Evolutionary conservation across 2,888 invertebrate genomes (phyloP).

Genomic region (Panopea generosa): DNA sequence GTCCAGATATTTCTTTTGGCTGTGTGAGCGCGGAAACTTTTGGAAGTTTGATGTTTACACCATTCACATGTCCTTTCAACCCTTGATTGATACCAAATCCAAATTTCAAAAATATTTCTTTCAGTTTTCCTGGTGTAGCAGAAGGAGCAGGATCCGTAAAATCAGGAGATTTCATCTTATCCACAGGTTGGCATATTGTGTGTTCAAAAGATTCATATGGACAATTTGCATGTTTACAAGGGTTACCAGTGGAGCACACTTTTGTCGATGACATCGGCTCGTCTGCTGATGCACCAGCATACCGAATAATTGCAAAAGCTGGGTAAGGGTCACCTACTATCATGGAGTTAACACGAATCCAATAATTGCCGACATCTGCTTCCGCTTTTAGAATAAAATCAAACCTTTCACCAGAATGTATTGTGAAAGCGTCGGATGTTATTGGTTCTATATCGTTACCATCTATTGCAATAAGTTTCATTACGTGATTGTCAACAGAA

Average conservation of each 20-base stretch:
- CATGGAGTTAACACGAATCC: slow-evolving; percentile 73
- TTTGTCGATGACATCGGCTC: slow-evolving; percentile 48
- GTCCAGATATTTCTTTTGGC: slow-evolving; percentile 52
- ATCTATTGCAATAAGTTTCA: slow-evolving; percentile 71
- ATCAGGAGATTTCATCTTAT: slow-evolving; percentile 38
- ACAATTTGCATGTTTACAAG: slow-evolving; percentile 68
- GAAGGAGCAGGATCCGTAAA: slow-evolving; percentile 29
- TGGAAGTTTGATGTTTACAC: slow-evolving; percentile 45
- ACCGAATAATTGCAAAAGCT: slow-evolving; percentile 66
- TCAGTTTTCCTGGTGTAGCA: slow-evolving; percentile 29
- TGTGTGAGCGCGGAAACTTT: slow-evolving; percentile 64
- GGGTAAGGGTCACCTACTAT: slow-evolving; percentile 41
- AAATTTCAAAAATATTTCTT: slow-evolving; percentile 74
- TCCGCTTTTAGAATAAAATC: slow-evolving; percentile 74
- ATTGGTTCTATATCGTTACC: slow-evolving; percentile 67
- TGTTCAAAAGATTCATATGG: slow-evolving; percentile 46
- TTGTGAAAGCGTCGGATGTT: slow-evolving; percentile 62
- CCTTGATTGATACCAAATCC: slow-evolving; percentile 59
- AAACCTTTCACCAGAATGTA: slow-evolving; percentile 75
- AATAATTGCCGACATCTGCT: slow-evolving; percentile 68
- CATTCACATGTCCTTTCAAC: slow-evolving; percentile 60
- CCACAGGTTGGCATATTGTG: slow-evolving; percentile 57
- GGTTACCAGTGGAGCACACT: slow-evolving; percentile 51
- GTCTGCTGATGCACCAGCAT: slow-evolving; percentile 50
- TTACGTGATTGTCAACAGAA: slow-evolving; percentile 71